phyloP scores from a whole-genome alignment of 2,888 invertebrate genomes.

The Rotaria magnacalcarata region DNA sequence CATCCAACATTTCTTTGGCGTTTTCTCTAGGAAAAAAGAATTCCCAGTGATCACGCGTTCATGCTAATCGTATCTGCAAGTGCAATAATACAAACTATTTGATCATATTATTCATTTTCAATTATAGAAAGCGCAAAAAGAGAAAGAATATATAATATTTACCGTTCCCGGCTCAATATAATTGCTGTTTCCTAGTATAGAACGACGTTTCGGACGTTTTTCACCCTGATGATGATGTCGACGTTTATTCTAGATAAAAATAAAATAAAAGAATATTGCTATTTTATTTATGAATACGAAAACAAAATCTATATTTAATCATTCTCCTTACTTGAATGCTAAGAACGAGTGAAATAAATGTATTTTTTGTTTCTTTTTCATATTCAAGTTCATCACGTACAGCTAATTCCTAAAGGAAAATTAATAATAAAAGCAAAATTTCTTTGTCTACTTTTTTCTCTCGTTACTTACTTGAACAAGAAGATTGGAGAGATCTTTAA shows the following conservation, averaged over 20 bases:
- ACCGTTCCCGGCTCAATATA: constrained; percentile 29
- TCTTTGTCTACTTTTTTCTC: too few species aligned
- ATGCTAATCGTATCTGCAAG: not conserved
- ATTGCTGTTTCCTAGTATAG: constrained; percentile 7
- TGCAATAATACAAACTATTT: not conserved
- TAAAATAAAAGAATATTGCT: not conserved
- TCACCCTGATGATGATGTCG: constrained; percentile 37
- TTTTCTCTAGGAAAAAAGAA: not conserved
- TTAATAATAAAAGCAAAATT: not conserved
- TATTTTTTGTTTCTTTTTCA: constrained; percentile 92
- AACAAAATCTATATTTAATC: not conserved
- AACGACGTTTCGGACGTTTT: constrained; percentile 34
- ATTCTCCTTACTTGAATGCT: constrained; percentile 78
- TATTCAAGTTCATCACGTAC: constrained; percentile 92
- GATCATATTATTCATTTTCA: not conserved
- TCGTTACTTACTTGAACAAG: constrained; percentile 4
- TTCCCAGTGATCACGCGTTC: not conserved
- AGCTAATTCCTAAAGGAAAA: constrained; percentile 70
- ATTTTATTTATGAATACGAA: not conserved
- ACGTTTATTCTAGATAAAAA: constrained; percentile 36
- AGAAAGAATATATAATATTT: not conserved
- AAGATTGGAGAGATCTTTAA: constrained; percentile 36
- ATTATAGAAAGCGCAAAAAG: not conserved
- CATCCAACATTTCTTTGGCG: not conserved
- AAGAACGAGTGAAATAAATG: constrained; percentile 88